phyloP scores from a whole-genome alignment of 1,140 invertebrate genomes.

The Scaptomyza hsui region DNA sequence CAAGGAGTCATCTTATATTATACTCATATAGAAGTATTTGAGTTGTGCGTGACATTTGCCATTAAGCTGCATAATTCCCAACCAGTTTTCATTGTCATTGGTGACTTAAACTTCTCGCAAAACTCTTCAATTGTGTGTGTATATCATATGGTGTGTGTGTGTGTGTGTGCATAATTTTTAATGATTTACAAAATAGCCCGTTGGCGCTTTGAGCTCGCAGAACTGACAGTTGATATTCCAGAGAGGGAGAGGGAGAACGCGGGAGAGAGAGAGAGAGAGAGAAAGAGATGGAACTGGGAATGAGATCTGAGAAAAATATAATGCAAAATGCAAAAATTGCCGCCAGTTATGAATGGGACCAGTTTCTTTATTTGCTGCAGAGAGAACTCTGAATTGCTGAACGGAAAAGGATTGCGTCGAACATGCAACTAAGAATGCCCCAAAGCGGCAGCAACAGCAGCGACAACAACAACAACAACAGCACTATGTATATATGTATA shows the following conservation, averaged over 20 bases:
- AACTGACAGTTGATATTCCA: constrained; percentile 78
- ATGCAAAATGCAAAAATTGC: constrained; percentile 78
- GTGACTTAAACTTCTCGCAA: constrained; percentile 61
- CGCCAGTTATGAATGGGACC: constrained; percentile 79
- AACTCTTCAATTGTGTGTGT: constrained; percentile 26
- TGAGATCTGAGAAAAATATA: constrained; percentile 59
- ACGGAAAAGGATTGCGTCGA: constrained; percentile 78
- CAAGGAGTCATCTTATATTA: constrained; percentile 12
- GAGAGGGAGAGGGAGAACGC: constrained; percentile 21
- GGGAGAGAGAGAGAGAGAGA: neutral
- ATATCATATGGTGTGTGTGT: too few species aligned
- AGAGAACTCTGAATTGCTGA: constrained; percentile 34
- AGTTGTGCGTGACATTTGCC: constrained; percentile 50
- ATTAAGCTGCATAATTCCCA: constrained; percentile 49
- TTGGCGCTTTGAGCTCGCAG: constrained; percentile 62
- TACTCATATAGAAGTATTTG: neutral
- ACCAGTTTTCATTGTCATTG: constrained; percentile 52
- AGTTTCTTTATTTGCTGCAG: constrained; percentile 74
- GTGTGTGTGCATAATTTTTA: constrained; percentile 79
- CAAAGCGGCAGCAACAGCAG: constrained; percentile 25
- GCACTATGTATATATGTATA: constrained; percentile 34
- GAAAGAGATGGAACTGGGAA: constrained; percentile 28
- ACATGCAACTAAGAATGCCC: constrained; percentile 78
- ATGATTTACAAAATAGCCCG: constrained; percentile 80
- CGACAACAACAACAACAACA: constrained; percentile 9